Percentiles rank a stretch among this genome's conserved stretches.
These are phyloP conservation scores for Strix aluco DNA, from an alignment of 2,113 vertebrate species.

Conservation along the genomic window DNA sequence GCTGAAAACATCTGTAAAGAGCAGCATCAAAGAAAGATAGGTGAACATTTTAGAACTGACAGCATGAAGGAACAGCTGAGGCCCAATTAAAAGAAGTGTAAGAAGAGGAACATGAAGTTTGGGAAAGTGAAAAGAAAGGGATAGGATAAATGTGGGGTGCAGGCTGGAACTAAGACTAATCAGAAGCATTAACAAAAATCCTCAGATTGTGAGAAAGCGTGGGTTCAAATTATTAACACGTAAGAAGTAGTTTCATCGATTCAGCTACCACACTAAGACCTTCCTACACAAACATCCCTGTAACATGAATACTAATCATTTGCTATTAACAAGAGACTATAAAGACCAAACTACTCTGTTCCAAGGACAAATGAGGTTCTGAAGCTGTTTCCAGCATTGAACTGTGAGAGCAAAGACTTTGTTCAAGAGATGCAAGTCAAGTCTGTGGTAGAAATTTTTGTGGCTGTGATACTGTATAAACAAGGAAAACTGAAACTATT, in stretches of 20 bases:
- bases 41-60: constrained; percentile 39
- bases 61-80: constrained; percentile 33
- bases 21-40: constrained; percentile 20
- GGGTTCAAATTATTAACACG: neutral
- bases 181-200: neutral
- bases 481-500: neutral
- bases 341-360: neutral
- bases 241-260: neutral
- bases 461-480: neutral
- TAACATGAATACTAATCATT: neutral
- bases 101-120: neutral
- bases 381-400: neutral
- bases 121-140: neutral
- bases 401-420: neutral
- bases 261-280: neutral
- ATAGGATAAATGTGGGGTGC: neutral
- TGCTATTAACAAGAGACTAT: neutral
- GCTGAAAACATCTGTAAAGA: neutral
- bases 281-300: neutral
- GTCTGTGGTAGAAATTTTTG: neutral
- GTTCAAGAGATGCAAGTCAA: neutral
- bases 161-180: neutral
- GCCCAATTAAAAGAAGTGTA: neutral
- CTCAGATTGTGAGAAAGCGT: neutral
- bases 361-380: neutral